Evolutionary conservation across 2,797 vertebrate genomes (phyloP).

Genomic region (Cichlasoma orientale): DNA sequence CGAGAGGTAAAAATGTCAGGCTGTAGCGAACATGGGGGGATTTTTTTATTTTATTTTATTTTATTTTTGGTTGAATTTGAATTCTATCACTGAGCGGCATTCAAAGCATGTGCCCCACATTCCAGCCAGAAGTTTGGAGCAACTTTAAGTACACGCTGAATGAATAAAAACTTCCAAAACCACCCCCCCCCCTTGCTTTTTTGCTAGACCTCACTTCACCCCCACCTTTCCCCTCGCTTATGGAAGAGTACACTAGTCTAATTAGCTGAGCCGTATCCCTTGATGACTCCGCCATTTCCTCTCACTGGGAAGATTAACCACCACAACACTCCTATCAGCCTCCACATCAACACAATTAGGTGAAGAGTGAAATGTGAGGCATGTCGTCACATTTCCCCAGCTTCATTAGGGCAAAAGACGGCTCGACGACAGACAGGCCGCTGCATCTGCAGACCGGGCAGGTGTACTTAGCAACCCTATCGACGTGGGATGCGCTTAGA

Average conservation of each 20-base stretch:
- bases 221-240: slow-evolving; percentile 28
- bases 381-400: slow-evolving; percentile 48
- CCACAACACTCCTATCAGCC: slow-evolving; percentile 52
- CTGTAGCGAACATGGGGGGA: slow-evolving; percentile 27
- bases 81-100: slow-evolving; percentile 18
- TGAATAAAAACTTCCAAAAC: slow-evolving; percentile 11
- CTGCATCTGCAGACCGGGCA: slow-evolving; percentile 48
- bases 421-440: slow-evolving; percentile 43
- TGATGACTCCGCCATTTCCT: slow-evolving; percentile 62
- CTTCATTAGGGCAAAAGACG: slow-evolving; percentile 58
- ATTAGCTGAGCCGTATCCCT: slow-evolving; percentile 63
- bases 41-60: neutral
- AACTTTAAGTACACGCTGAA: slow-evolving; percentile 14
- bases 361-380: slow-evolving; percentile 62
- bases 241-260: slow-evolving; percentile 49
- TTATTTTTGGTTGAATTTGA: slow-evolving; percentile 8
- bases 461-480: slow-evolving; percentile 56
- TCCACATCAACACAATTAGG: slow-evolving; percentile 67
- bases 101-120: slow-evolving; percentile 22
- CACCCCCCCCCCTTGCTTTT: neutral
- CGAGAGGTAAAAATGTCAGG: slow-evolving; percentile 42
- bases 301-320: slow-evolving; percentile 61
- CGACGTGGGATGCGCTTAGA: slow-evolving; percentile 42
- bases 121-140: slow-evolving; percentile 14
- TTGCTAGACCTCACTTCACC: neutral